Evolutionary conservation across 2,888 invertebrate genomes (phyloP).

Genomic region (Clanis bilineata): DNA sequence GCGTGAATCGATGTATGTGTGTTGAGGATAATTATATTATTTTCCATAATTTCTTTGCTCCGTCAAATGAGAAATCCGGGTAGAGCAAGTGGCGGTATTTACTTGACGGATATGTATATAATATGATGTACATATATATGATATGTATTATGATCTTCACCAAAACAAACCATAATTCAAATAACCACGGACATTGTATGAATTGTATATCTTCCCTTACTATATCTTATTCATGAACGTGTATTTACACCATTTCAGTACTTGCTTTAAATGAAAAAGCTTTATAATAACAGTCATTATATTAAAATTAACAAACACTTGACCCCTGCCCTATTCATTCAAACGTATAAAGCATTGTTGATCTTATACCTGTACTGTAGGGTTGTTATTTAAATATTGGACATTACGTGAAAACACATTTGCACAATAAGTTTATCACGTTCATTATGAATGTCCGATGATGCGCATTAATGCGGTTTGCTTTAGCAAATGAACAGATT

Average conservation of each 20-base stretch:
- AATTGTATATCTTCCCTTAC: not conserved
- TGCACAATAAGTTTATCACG: not conserved
- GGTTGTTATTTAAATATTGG: not conserved
- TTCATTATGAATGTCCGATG: slow-evolving; percentile 15
- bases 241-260: not conserved
- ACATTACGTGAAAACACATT: not conserved
- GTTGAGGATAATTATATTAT: too few relatives aligned
- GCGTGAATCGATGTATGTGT: too few relatives aligned
- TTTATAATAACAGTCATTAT: not conserved
- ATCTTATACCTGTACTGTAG: not conserved
- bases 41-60: too few relatives aligned
- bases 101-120: too few relatives aligned
- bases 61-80: too few relatives aligned
- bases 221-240: too few relatives aligned
- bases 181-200: too few relatives aligned
- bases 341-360: not conserved
- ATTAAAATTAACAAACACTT: not conserved
- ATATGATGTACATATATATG: too few relatives aligned
- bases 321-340: not conserved
- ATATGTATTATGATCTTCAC: too few relatives aligned
- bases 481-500: slow-evolving; percentile 4
- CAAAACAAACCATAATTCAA: too few relatives aligned
- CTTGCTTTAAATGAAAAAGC: not conserved
- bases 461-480: slow-evolving; percentile 16
- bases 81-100: too few relatives aligned